Base-by-base conservation (phyloP, 2,888 invertebrate genomes). In the Orthosia gothica region DNA sequence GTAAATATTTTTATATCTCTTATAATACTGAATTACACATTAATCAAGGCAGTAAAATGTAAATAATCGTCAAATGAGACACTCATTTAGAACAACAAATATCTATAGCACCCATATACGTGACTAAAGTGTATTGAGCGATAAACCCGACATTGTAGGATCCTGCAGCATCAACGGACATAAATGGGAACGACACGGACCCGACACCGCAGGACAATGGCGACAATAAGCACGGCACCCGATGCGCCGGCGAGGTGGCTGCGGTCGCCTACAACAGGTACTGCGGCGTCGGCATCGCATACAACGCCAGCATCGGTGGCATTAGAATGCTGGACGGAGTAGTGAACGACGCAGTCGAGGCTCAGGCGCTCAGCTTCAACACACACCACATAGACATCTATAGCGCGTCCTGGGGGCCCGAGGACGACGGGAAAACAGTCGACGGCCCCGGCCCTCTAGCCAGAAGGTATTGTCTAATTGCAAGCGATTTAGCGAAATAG, bases 221-320 rank as follows among this genome's bases (percentile, higher is more conserved):
- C 54, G 99, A 99, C 96, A 99, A 99, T 97, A 99, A 99, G 97
- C 99, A 99, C 94, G 99, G 99, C 62, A 99, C 99, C 80, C 97
- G 99, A 87, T 99, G 99, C 94, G 99, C 99, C 40, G 99, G 99
- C 45, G 99, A 99, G 97, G 99, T 99, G 15, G 99, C 99, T 55
- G 99, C 99, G 83, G 98, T 99, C 77, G 99, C 99, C 67, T 99
- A 99, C 95, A 99, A 99, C 96, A 98, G 98, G 91, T 98, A 98
- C 91, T 99, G 99, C 94, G 99, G 99, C 55, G 99, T 99, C 64
- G 99, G 99, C 64, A 98, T 99, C 74, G 99, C 99, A 50, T 99
- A 98, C 96, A 99, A 99, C 95, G 98, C 99, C 79, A 99, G 98
- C 93, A 99, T 99, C 89, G 99, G 99, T 92, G 99, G 99, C 90